Percentiles rank a stretch among this genome's conserved stretches.
Conservation (phyloP, 2,113 vertebrate species). For the Pangasianodon gigas region DNA sequence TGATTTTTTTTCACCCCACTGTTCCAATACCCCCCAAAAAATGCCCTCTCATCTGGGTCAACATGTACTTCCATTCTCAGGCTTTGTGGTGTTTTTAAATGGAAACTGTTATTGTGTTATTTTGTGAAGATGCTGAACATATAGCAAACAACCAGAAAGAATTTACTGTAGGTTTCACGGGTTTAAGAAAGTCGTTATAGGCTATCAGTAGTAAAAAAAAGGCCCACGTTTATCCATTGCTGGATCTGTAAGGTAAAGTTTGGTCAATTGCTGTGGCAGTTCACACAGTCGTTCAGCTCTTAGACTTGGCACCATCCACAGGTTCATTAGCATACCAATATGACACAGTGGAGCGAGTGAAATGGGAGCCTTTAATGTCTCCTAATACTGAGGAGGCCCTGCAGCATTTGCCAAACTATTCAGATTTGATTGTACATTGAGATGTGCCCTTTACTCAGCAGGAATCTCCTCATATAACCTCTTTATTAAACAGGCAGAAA, state of each 20-base stretch:
- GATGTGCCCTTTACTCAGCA: conserved; percentile 41
- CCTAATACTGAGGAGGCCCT: conserved; percentile 23
- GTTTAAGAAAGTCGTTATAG: neutral
- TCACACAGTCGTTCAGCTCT: conserved; percentile 19
- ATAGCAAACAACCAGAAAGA: neutral
- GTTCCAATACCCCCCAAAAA: neutral
- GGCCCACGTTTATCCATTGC: too few species aligned
- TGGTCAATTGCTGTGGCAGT: neutral
- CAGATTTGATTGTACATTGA: conserved; percentile 43
- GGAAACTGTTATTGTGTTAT: neutral
- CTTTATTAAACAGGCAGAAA: conserved; percentile 16
- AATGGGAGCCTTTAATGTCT: conserved; percentile 26
- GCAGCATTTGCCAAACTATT: conserved; percentile 32
- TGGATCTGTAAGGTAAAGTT: neutral
- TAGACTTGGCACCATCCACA: conserved; percentile 7
- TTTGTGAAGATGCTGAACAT: neutral
- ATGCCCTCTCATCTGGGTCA: neutral
- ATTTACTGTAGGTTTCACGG: neutral
- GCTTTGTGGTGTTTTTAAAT: neutral
- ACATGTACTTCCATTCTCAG: neutral
- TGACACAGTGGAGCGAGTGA: conserved; percentile 19
- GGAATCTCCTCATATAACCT: conserved; percentile 24
- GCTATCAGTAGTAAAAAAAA: neutral
- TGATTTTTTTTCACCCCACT: neutral
- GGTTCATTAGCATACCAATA: conserved; percentile 49